These are phyloP conservation scores for Trachelipus rathkii DNA, from an alignment of 1,140 invertebrate species.

Conservation along the genomic window DNA sequence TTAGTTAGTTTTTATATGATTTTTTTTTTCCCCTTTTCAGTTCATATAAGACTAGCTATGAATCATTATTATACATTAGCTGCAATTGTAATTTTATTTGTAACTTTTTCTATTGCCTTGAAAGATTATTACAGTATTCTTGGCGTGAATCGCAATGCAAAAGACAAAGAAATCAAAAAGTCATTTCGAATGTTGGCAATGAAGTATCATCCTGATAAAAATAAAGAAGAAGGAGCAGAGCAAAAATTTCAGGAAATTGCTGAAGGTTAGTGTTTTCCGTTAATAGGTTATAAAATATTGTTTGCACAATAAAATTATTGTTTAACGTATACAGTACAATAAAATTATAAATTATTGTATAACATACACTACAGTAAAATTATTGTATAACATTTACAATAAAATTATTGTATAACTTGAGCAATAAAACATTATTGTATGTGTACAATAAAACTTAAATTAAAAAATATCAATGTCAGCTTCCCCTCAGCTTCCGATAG, in stretches of 20 bases:
- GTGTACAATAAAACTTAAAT: too few species aligned
- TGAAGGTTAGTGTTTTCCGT: not conserved
- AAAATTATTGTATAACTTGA: too few species aligned
- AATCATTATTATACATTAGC: not conserved
- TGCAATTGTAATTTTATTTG: not conserved
- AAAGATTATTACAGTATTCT: conserved; percentile 4
- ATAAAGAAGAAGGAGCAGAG: conserved; percentile 2
- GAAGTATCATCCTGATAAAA: not conserved
- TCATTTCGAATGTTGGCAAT: not conserved
- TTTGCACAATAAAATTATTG: too few species aligned
- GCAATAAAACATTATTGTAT: too few species aligned
- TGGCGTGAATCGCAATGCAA: not conserved
- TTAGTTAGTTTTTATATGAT: not conserved
- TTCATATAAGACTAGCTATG: not conserved
- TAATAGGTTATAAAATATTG: too few species aligned
- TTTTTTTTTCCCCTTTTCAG: not conserved
- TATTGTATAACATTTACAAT: too few species aligned
- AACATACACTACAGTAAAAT: too few species aligned
- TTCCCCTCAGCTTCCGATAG: too few species aligned
- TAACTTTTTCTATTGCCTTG: not conserved
- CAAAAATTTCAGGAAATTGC: not conserved
- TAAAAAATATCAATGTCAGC: too few species aligned
- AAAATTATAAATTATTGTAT: too few species aligned
- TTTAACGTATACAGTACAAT: too few species aligned
- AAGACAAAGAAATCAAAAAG: not conserved